Evolutionary conservation across 2,797 vertebrate genomes (phyloP).

Genomic region (Gadopsis bispinosus): DNA sequence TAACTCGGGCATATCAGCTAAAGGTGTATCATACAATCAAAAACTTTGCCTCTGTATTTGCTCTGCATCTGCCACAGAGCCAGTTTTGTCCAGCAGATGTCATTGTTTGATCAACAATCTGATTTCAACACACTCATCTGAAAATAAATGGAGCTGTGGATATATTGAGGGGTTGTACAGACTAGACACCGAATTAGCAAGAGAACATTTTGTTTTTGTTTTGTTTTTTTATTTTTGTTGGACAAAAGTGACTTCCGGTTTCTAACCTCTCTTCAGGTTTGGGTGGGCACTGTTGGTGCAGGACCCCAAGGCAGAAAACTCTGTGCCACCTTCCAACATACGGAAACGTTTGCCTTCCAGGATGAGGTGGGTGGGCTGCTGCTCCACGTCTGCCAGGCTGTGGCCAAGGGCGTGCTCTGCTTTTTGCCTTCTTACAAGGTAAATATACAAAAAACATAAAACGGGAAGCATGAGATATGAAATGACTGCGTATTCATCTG

Average conservation of each 20-base stretch:
- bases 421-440: constrained; percentile 98
- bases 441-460: constrained; percentile 31
- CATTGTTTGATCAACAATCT: constrained; percentile 9
- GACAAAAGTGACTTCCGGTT: background rate
- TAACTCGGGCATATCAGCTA: background rate
- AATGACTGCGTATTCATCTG: background rate
- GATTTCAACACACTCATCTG: background rate
- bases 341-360: constrained; percentile 94
- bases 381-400: constrained; percentile 88
- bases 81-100: constrained; percentile 46
- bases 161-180: background rate
- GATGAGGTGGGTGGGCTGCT: constrained; percentile 93
- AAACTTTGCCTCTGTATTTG: background rate
- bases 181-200: background rate
- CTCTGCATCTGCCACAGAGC: background rate
- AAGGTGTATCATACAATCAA: background rate
- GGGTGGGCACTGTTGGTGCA: constrained; percentile 93
- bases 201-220: no score
- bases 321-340: constrained; percentile 93
- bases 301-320: constrained; percentile 91
- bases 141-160: background rate
- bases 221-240: no score
- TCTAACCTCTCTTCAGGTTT: constrained; percentile 85
- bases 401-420: constrained; percentile 92
- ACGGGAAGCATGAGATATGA: background rate